Conservation (phyloP, 2,888 invertebrate genomes). For the Ypsolopha scabrella region DNA sequence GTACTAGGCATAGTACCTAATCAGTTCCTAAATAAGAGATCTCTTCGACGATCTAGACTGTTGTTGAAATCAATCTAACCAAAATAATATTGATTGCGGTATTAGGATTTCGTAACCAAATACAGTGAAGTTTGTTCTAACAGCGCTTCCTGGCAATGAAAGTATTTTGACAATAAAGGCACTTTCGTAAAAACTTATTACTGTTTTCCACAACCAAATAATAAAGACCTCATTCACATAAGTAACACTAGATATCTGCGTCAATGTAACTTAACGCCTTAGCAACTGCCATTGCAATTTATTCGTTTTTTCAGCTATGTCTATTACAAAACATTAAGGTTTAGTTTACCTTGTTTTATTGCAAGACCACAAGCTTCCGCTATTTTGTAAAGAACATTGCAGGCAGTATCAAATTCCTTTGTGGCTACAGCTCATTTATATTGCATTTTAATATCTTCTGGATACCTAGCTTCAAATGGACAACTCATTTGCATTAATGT, state of each 20-base stretch:
- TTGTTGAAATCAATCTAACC: too few relatives aligned
- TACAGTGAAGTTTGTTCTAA: too few relatives aligned
- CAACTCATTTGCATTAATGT: too few relatives aligned
- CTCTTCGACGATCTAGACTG: too few relatives aligned
- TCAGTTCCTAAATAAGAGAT: too few relatives aligned
- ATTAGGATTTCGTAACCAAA: too few relatives aligned
- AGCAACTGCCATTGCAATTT: background rate
- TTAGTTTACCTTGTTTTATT: background rate
- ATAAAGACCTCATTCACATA: background rate
- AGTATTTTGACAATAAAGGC: too few relatives aligned
- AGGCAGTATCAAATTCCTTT: background rate
- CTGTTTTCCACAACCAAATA: too few relatives aligned
- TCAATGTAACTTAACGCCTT: background rate
- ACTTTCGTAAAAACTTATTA: too few relatives aligned
- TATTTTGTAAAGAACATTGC: background rate
- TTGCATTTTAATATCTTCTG: background rate
- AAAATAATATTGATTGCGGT: too few relatives aligned
- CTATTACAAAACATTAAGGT: background rate
- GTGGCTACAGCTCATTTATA: background rate
- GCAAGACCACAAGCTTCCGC: constrained; percentile 1
- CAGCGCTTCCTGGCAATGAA: too few relatives aligned
- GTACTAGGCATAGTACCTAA: too few relatives aligned
- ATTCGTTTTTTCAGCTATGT: background rate
- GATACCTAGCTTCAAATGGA: background rate
- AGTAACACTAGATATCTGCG: background rate